Evolutionary conservation across 2,113 vertebrate species (phyloP), one percentile per base, ranked within the genome.

Genomic region (Strix aluco): DNA sequence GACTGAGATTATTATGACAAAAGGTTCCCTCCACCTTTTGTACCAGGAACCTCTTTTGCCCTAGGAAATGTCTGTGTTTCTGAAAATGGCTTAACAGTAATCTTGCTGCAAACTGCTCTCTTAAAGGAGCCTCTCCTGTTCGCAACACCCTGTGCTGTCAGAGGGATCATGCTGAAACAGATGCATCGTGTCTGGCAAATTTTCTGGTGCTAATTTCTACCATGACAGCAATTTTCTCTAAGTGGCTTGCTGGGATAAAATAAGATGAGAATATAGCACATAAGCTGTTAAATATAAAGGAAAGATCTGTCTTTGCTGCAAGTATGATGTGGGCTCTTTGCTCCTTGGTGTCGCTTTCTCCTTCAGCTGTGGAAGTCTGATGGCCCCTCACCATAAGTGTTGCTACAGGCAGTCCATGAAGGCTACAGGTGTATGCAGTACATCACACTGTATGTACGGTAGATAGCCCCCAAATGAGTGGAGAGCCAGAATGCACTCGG

Each of bases 381-480:
- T 51, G 57, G 17, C 15, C 18, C 25, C 34, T 75, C 81, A 14
- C 20, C 4, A 0, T 25, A 38, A 81, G 40, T 23, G 69, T 52
- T 52, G 9, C 52, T 92, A 44, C 55, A 44, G 79, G 8, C 30
- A 52, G 40, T 5, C 26, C 30, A 13, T 4, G 4, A 40, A 49
- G 61, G 49, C 29, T 58, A 5, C 22, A 25, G 55, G 21, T 36
- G 34, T 22, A 19, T 2, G 2, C 36, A 30, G 34, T 11, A 27
- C 3, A 1, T 54, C 8, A 0, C 22, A 5, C 2, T 21, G n/a
- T 4, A 29, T 2, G 1, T 63, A 23, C 0, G 4, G 51, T 15
- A 21, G 66, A 10, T 5, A 36, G 46, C 18, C 62, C 20, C 26
- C 34, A 71, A 49, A 38, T 6, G 30, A 74, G 12, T 13, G 21